Evolutionary conservation across 2,888 invertebrate genomes (phyloP), one percentile per base, ranked within the genome.

Genomic region (Mechanitis messenoides): DNA sequence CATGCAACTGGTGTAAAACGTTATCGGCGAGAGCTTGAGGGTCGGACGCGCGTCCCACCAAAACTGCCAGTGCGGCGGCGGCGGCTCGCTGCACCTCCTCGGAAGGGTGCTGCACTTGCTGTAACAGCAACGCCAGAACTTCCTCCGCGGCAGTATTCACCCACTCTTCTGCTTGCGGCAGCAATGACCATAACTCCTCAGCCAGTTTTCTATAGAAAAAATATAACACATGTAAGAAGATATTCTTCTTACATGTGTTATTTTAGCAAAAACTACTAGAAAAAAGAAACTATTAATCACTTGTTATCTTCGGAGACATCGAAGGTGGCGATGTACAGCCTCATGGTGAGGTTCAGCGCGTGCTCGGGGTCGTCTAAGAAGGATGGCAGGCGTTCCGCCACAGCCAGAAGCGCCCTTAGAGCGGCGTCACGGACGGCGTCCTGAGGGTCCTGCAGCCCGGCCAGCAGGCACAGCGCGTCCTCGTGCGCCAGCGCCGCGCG

Each of bases 61-160:
- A 68, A 33, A 63, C 68, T 0, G 96, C 95, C 58, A 98, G 87
- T 6, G 97, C 95, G 64, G 92, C 88, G 0, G 98, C 95, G 0
- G 96, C 95, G 2, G 98, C 94, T 68, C 93, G 92, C 79, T 98
- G 95, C 58, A 98, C 92, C 59, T 94, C 93, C 72, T 95, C 93
- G 56, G 96, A 94, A 0, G 95, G 93, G 85, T 97, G 96, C 70
- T 94, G 94, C 47, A 96, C 91, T 79, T 97, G 95, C 31, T 80
- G 79, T 71, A 96, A 91, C 63, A 95, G 75, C 69, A 92, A 89
- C 55, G 91, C 87, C 69, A 91, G 85, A 35, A 94, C 80, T 55
- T 85, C 78, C 46, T 85, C 84, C 67, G 77, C 75, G 59, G 79
- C 45, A 77, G 75, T 76, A 31, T 84, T 81, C 60, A 76, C 69